Base-by-base conservation (phyloP, 2,888 invertebrate genomes). In the Caenorhabditis macrosperma region DNA sequence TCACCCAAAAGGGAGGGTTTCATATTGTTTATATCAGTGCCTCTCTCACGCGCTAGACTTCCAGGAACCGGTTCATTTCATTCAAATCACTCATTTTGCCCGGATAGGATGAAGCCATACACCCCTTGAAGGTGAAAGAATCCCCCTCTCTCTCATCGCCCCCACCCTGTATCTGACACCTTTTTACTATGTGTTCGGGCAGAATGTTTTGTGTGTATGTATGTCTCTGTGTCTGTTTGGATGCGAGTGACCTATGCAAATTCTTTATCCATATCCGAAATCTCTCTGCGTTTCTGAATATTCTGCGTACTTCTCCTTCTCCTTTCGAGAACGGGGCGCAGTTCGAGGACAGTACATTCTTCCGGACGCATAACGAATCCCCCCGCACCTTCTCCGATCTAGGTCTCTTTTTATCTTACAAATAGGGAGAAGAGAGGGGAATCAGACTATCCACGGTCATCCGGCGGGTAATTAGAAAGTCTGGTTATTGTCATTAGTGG, bases 231-330 rank as follows among this genome's bases (percentile, higher is more conserved):
- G n/a, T n/a, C n/a, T n/a, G n/a, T n/a, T n/a, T n/a, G n/a, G n/a
- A 55, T 57, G 20, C 48, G 28, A 20, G 52, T 52, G 74, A 74
- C 74, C 64, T 74, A 74, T 64, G 74, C 74, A 74, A 74, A 74
- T 74, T 74, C 74, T 64, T 64, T 74, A 74, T 74, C 64, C 74
- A 50, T 55, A 50, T 50, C 20, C 46, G 28, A 35, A 64, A 74
- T 74, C 72, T 72, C 48, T 72, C 64, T 71, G 61, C 72, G 72
- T 63, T 63, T 63, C 55, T 63, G 55, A 72, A 55, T 48, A 60
- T 48, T 44, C n/a, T 41, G 24, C 61, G 71, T 55, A 61, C 61
- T 61, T 71, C 12, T 17, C 17, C 38, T 9, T 12, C 38, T 38
- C 9, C 46, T 33, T 48, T 48, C 46, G 46, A 38, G 50, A 60